Evolutionary conservation across 2,888 invertebrate species (phyloP), one percentile per base, ranked within the genome.

Genomic region (Calameuta pallipes): DNA sequence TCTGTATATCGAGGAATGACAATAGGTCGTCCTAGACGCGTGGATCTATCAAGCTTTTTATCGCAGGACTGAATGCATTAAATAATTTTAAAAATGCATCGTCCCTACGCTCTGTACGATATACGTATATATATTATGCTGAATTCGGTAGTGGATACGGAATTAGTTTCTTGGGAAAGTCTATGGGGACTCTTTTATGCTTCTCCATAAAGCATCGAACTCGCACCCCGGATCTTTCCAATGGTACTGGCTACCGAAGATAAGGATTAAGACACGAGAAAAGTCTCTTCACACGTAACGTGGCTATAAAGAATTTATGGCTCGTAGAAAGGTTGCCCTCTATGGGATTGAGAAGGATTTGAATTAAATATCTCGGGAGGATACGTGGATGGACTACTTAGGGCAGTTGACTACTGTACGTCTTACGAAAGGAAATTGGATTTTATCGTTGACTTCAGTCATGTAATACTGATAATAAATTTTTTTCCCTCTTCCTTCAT

Each of bases 361-460:
- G 82, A 87, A 85, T 83, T 78, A 82, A 82, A 81, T 78, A 69
- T 70, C 23, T 56, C 76, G 37, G 69, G 34, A 77, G 31, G 69
- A 34, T 37, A 81, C 83, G 87, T 86, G 83, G 85, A 84, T 82
- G 85, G 83, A 85, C 82, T 84, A 85, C 82, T 86, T 85, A 85
- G 81, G 81, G 76, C 75, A 68, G 76, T 81, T 80, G 78, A 85
- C 87, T 87, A 82, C 87, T 81, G 85, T 85, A 85, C 83, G 83
- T 83, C 74, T 70, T 75, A 56, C 1, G 56, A 56, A 56, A 56
- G 9, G 56, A 23, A 56, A 56, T 23, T 56, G 56, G 23, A 56
- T 23, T 56, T 56, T 56, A 56, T 23, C 56, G 56, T 56, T 56
- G 23, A 56, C 23, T 56, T 56, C 56, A 56, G 56, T 56, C 56